Base-by-base conservation (phyloP, 2,113 vertebrate species). In the Coturnix japonica region DNA sequence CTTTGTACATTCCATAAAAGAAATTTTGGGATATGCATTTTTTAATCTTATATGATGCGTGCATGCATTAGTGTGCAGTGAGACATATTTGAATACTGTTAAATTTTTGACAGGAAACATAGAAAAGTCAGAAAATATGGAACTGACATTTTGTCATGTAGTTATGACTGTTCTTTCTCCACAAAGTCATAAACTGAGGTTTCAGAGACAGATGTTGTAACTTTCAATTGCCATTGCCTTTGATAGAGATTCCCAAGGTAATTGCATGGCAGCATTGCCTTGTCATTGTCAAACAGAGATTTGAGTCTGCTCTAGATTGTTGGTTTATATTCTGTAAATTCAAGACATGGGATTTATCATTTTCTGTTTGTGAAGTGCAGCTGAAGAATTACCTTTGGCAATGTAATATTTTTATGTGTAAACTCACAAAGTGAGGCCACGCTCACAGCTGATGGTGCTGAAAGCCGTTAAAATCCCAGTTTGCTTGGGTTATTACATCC, bases 301-400 rank as follows among this genome's bases (percentile, higher is more conserved):
- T 71, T 85, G 71, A 92, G 46, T 76, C 64, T 80, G 49, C 41
- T 84, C 31, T 35, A 83, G 46, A 66, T n/a, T 84, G 54, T 64
- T 67, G 11, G 22, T 85, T 81, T 90, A 17, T 79, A 66, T 75
- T 89, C 35, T 31, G 1, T 59, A 87, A 93, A 66, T 80, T 89
- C 72, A 87, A 91, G 49, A 59, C 22, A 47, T n/a, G 16, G 25
- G 64, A 73, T 90, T 91, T 87, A 46, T 77, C 25, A 7, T 43
- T 80, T 94, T 93, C 59, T 73, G 25, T 54, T 87, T 85, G 56
- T 59, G 77, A 91, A 91, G 30, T 12, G 30, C 80, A 90, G 39
- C 20, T 87, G 54, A 26, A 67, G 39, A 88, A 90, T 87, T 81
- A 35, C 49, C 39, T 93, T 90, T 44, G 19, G 7, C 30, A 64